Percentiles rank a stretch among this genome's conserved stretches.
Conservation (phyloP, 2,888 invertebrate species). For the Drosophila flavopinicola region DNA sequence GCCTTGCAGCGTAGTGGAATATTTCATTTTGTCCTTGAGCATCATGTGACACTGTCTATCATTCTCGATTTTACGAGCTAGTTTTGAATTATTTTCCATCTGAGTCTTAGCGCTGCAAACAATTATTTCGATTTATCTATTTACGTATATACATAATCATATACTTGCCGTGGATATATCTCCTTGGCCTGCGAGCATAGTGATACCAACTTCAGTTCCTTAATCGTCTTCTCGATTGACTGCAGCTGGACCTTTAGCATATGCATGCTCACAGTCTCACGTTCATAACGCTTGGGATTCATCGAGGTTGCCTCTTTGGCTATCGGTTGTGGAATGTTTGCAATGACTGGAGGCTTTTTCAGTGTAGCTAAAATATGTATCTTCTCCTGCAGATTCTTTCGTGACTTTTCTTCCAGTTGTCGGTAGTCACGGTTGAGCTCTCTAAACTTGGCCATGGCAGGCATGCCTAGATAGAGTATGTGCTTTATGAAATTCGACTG, state of each 20-base stretch:
- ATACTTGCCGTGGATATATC: constrained; percentile 79
- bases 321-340: not conserved
- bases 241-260: constrained; percentile 72
- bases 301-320: constrained; percentile 20
- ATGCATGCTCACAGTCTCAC: constrained; percentile 82
- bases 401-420: constrained; percentile 70
- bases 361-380: constrained; percentile 9
- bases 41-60: constrained; percentile 60
- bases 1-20: constrained; percentile 66
- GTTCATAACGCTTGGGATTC: constrained; percentile 76
- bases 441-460: constrained; percentile 76
- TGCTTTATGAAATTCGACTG: constrained; percentile 81
- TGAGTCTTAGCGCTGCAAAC: constrained; percentile 73
- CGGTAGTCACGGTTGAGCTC: constrained; percentile 71
- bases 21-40: constrained; percentile 66
- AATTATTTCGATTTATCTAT: not conserved
- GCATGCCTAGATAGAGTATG: constrained; percentile 81
- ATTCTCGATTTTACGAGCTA: constrained; percentile 69
- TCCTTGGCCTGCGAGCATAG: constrained; percentile 80
- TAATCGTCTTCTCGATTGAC: constrained; percentile 78
- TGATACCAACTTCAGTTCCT: constrained; percentile 80
- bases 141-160: too few relatives aligned
- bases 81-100: constrained; percentile 74
- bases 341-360: not conserved
- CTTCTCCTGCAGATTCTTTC: constrained; percentile 53